A percentile compares a stretch with the other conserved stretches of the same genome.
phyloP scores from a whole-genome alignment of 2,797 vertebrate genomes.

The Hipposideros larvatus region DNA sequence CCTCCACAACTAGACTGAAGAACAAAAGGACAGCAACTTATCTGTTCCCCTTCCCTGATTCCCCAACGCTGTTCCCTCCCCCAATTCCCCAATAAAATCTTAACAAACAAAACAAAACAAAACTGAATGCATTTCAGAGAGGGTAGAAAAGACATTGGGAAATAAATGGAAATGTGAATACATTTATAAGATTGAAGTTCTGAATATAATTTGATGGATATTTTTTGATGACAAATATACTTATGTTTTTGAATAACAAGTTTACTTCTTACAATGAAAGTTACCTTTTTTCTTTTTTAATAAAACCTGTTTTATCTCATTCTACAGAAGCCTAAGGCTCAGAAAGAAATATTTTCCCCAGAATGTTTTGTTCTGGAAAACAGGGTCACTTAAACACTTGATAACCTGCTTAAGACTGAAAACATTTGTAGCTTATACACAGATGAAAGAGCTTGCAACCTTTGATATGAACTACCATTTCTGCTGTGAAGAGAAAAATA shows the following conservation, averaged over 20 bases:
- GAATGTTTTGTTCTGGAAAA: constrained; percentile 79
- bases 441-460: constrained; percentile 63
- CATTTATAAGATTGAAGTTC: constrained; percentile 50
- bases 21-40: no score
- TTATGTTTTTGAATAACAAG: constrained; percentile 56
- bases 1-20: no score
- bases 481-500: constrained; percentile 48
- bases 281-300: constrained; percentile 59
- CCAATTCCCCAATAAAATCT: no score
- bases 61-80: no score
- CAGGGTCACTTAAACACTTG: constrained; percentile 73
- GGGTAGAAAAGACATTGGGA: background rate
- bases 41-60: no score
- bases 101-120: background rate
- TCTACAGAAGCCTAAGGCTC: constrained; percentile 60
- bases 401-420: constrained; percentile 47
- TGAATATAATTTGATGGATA: background rate
- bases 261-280: constrained; percentile 65
- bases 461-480: constrained; percentile 58
- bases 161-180: constrained; percentile 26
- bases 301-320: constrained; percentile 79
- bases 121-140: background rate
- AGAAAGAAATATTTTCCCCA: constrained; percentile 74
- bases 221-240: constrained; percentile 35
- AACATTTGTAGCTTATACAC: constrained; percentile 49